phyloP scores from a whole-genome alignment of 2,888 invertebrate genomes.

The Schrankia costaestrigalis region DNA sequence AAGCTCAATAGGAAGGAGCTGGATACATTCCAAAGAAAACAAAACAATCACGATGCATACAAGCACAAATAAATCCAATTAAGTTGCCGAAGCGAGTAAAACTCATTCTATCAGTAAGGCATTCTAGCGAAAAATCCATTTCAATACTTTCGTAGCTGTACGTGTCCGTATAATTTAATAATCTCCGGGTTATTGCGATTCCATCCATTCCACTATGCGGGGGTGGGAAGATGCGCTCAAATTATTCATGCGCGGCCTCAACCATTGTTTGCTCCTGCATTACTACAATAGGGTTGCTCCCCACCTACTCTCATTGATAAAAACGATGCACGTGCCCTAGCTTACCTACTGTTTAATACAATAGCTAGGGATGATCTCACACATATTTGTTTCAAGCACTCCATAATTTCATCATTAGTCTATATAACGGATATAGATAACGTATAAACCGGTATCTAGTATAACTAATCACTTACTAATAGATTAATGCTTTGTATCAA shows the following conservation, averaged over 20 bases:
- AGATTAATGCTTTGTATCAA: slow-evolving; percentile 14
- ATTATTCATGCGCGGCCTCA: slow-evolving; percentile 73
- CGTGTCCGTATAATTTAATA: slow-evolving; percentile 73
- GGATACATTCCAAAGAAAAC: slow-evolving; percentile 1
- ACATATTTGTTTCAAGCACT: neutral
- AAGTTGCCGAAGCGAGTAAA: slow-evolving; percentile 28
- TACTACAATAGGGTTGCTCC: no score
- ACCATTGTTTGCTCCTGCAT: slow-evolving; percentile 61
- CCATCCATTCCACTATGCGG: slow-evolving; percentile 45
- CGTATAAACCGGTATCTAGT: slow-evolving; percentile 1
- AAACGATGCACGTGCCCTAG: slow-evolving; percentile 74
- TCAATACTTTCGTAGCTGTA: slow-evolving; percentile 43
- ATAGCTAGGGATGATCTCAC: slow-evolving; percentile 39
- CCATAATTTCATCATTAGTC: neutral
- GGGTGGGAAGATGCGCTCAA: slow-evolving; percentile 52
- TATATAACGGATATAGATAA: neutral
- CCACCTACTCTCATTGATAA: slow-evolving; percentile 53
- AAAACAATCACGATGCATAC: slow-evolving; percentile 5
- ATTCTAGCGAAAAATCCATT: slow-evolving; percentile 43
- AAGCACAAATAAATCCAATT: slow-evolving; percentile 27
- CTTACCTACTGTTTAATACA: slow-evolving; percentile 70
- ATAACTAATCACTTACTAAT: slow-evolving; percentile 11
- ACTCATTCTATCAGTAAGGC: slow-evolving; percentile 32
- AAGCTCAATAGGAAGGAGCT: no score
- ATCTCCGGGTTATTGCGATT: slow-evolving; percentile 71